Conservation (phyloP, 1,140 invertebrate species). For the Goniozus legneri region DNA sequence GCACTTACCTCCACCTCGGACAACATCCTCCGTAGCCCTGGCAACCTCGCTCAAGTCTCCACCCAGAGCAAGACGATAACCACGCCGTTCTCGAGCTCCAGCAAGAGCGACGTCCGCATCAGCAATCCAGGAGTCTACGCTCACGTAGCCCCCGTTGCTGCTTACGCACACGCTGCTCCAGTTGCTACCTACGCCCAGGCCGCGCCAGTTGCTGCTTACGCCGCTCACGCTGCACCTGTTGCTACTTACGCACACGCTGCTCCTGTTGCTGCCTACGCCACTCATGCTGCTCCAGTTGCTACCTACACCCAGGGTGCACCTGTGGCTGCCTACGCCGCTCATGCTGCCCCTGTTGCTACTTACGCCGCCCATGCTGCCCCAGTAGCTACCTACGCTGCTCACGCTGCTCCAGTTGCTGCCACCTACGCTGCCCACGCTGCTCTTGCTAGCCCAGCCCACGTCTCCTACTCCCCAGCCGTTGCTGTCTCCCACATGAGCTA, state of each 20-base stretch:
- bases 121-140: constrained; percentile 60
- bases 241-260: constrained; percentile 28
- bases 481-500: constrained; percentile 16
- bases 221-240: constrained; percentile 17
- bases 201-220: constrained; percentile 29
- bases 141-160: constrained; percentile 26
- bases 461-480: constrained; percentile 19
- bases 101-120: constrained; percentile 62
- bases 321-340: constrained; percentile 23
- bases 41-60: constrained; percentile 63
- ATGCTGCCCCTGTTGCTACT: constrained; percentile 18
- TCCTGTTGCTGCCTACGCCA: constrained; percentile 24
- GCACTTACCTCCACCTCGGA: constrained; percentile 60
- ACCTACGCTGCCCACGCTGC: constrained; percentile 18
- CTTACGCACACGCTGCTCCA: constrained; percentile 19
- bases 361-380: constrained; percentile 29
- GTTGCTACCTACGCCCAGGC: constrained; percentile 24
- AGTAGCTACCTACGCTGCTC: constrained; percentile 20
- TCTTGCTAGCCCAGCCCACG: constrained; percentile 12
- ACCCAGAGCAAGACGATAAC: constrained; percentile 64
- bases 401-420: constrained; percentile 21
- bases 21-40: constrained; percentile 61
- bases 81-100: constrained; percentile 66
- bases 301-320: constrained; percentile 29
- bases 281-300: constrained; percentile 18